Evolutionary conservation across 2,888 invertebrate species (phyloP).

Genomic region (Didymodactylos carnosus): DNA sequence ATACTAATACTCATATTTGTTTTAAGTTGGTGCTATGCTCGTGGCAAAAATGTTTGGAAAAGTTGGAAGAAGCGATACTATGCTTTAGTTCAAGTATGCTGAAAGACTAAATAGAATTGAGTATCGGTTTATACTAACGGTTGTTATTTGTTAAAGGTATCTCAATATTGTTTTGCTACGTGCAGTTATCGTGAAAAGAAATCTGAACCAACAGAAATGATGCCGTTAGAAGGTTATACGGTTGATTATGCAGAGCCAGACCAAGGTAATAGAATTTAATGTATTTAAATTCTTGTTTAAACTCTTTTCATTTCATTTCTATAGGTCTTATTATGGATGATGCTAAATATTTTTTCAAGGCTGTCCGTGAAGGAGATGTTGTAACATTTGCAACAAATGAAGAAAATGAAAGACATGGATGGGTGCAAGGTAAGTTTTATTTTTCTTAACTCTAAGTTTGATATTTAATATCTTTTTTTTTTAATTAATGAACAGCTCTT

Average conservation of each 20-base stretch:
- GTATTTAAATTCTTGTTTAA: neutral
- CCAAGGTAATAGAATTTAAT: conserved; percentile 28
- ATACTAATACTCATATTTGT: neutral
- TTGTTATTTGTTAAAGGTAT: conserved; percentile 39
- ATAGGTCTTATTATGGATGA: conserved; percentile 48
- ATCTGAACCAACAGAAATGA: conserved; percentile 96
- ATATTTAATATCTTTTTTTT: too few species aligned
- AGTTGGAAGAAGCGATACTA: conserved; percentile 98
- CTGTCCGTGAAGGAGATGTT: conserved; percentile 90
- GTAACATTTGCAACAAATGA: conserved; percentile 85
- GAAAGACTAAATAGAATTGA: neutral
- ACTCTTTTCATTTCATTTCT: neutral
- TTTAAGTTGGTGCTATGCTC: conserved; percentile 25
- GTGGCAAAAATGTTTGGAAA: conserved; percentile 83
- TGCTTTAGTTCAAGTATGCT: conserved; percentile 73
- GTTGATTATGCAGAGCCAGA: conserved; percentile 86
- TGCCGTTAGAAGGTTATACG: conserved; percentile 95
- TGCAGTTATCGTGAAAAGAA: conserved; percentile 98
- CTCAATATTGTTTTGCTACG: conserved; percentile 98
- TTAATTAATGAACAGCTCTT: too few species aligned
- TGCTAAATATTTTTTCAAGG: conserved; percentile 85
- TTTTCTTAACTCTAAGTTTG: too few species aligned
- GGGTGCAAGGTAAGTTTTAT: too few species aligned
- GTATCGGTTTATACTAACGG: too few species aligned
- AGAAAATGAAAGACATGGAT: conserved; percentile 30